phyloP scores from a whole-genome alignment of 2,888 invertebrate species.

The Neelides folsomi region DNA sequence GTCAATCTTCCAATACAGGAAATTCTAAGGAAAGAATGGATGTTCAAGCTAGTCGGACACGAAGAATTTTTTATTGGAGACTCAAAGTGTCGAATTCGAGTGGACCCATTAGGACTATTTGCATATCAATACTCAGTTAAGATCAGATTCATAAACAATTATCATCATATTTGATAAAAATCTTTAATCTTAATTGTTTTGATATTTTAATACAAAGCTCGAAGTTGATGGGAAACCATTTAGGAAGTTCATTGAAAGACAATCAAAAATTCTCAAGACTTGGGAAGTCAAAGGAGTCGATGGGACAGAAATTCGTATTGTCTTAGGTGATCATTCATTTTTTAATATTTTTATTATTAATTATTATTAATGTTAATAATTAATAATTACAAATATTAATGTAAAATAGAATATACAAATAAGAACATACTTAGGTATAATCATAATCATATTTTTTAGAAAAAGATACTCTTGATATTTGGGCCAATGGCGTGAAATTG shows the following conservation, averaged over 20 bases:
- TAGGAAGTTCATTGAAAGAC: slow-evolving; percentile 65
- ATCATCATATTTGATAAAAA: too few relatives aligned
- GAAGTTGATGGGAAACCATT: slow-evolving; percentile 68
- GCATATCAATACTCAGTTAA: not conserved
- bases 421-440: too few relatives aligned
- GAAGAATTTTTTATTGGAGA: slow-evolving; percentile 59
- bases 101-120: slow-evolving; percentile 40
- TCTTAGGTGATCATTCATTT: slow-evolving; percentile 62
- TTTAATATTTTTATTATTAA: too few relatives aligned
- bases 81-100: slow-evolving; percentile 43
- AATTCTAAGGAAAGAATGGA: slow-evolving; percentile 64
- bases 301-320: slow-evolving; percentile 50
- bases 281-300: slow-evolving; percentile 51
- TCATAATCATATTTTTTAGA: slow-evolving; percentile 41
- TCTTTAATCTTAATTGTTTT: slow-evolving; percentile 57
- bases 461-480: slow-evolving; percentile 59
- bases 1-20: slow-evolving; percentile 45
- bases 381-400: too few relatives aligned
- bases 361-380: too few relatives aligned
- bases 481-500: slow-evolving; percentile 57
- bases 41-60: slow-evolving; percentile 80
- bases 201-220: slow-evolving; percentile 65
- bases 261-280: slow-evolving; percentile 57
- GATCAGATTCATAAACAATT: too few relatives aligned
- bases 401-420: slow-evolving; percentile 4